These are phyloP conservation scores for Platynereis dumerilii DNA, from an alignment of 2,888 invertebrate genomes.

Conservation along the genomic window DNA sequence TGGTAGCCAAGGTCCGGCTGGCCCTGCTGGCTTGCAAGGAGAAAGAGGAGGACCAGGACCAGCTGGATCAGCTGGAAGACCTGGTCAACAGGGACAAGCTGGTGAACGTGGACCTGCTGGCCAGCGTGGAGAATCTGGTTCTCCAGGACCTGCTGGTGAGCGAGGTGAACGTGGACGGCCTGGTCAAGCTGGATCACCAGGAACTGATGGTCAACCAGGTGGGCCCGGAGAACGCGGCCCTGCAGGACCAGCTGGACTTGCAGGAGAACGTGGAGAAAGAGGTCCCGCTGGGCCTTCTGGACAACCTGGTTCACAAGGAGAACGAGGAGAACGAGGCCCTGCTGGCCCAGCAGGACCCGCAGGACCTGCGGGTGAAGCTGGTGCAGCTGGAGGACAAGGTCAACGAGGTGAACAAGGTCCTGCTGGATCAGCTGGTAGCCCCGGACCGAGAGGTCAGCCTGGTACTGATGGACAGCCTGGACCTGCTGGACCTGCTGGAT, in stretches of 20 bases:
- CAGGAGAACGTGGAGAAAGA: constrained; percentile 19
- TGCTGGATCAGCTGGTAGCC: constrained; percentile 24
- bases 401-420: constrained; percentile 13
- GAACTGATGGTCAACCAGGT: constrained; percentile 25
- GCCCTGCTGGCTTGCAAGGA: constrained; percentile 26
- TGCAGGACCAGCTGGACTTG: constrained; percentile 3
- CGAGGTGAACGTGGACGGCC: constrained; percentile 26
- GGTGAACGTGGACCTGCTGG: constrained; percentile 22
- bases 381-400: constrained; percentile 12
- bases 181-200: constrained; percentile 26
- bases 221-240: constrained; percentile 25
- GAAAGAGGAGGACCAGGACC: constrained; percentile 22
- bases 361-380: constrained; percentile 19
- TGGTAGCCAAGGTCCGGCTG: constrained; percentile 29
- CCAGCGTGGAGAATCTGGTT: constrained; percentile 17
- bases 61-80: constrained; percentile 21
- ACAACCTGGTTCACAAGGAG: constrained; percentile 26
- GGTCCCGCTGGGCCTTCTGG: constrained; percentile 32
- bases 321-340: constrained; percentile 23
- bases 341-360: constrained; percentile 22
- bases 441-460: constrained; percentile 27
- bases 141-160: constrained; percentile 19
- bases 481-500: constrained; percentile 22
- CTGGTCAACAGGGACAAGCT: constrained; percentile 16
- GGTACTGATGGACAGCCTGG: constrained; percentile 32